Evolutionary conservation across 2,888 invertebrate genomes (phyloP).

Genomic region (Linnaemya vulpina): DNA sequence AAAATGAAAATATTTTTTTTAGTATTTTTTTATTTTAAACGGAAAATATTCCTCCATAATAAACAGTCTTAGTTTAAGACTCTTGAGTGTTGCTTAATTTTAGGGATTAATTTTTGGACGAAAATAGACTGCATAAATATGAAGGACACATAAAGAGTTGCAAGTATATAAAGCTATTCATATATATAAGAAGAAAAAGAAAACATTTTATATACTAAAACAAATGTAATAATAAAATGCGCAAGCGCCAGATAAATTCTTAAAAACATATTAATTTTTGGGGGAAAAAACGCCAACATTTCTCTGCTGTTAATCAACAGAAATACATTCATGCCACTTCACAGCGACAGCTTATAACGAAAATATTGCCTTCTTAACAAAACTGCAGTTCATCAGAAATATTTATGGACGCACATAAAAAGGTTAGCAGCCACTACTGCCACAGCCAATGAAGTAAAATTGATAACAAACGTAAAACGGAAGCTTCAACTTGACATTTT

Average conservation of each 20-base stretch:
- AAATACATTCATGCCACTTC: background rate
- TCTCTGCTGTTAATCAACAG: constrained; percentile 26
- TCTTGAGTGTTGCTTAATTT: constrained; percentile 64
- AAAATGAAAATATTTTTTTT: constrained; percentile 32
- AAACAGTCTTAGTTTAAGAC: constrained; percentile 41
- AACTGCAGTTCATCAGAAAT: constrained; percentile 57
- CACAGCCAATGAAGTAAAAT: constrained; percentile 6
- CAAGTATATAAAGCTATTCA: constrained; percentile 47
- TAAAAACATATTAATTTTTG: constrained; percentile 10
- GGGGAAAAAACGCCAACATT: constrained; percentile 36
- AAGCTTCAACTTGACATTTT: constrained; percentile 81
- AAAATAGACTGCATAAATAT: constrained; percentile 42
- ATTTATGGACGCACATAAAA: constrained; percentile 53
- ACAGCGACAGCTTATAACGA: constrained; percentile 23
- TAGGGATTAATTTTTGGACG: constrained; percentile 49
- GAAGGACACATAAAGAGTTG: background rate
- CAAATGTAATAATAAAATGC: constrained; percentile 29
- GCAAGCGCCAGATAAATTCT: constrained; percentile 53
- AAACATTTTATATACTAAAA: constrained; percentile 18
- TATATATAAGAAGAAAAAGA: constrained; percentile 25
- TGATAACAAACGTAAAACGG: constrained; percentile 73
- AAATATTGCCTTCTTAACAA: constrained; percentile 11
- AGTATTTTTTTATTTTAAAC: constrained; percentile 45
- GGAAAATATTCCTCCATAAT: constrained; percentile 9
- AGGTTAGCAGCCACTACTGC: constrained; percentile 1